Evolutionary conservation across 1,140 invertebrate genomes (phyloP).

Genomic region (Tachypleus tridentatus): DNA sequence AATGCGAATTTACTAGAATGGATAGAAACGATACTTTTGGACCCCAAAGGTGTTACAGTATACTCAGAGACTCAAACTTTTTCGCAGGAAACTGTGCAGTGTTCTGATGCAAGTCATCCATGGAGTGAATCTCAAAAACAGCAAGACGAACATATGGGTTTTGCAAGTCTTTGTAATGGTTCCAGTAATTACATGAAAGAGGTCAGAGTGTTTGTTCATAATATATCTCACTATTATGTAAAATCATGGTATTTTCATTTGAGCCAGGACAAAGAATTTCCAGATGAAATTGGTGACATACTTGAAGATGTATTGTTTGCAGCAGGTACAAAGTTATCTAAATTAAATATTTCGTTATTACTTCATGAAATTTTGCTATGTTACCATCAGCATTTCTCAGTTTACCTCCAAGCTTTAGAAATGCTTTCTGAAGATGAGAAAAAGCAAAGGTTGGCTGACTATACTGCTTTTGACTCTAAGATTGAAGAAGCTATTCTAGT

Average conservation of each 20-base stretch:
- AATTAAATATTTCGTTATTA: conserved; percentile 10
- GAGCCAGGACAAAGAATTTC: conserved; percentile 10
- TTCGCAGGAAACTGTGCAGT: too few relatives aligned
- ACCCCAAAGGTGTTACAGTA: too few relatives aligned
- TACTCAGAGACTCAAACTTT: too few relatives aligned
- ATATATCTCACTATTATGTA: conserved; percentile 13
- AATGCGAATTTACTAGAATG: too few relatives aligned
- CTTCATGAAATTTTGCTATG: conserved; percentile 7
- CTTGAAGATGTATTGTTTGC: conserved; percentile 8
- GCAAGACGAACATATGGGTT: too few relatives aligned
- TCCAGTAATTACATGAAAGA: background rate
- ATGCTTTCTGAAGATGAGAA: background rate
- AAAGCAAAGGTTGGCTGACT: too few relatives aligned
- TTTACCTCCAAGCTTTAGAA: conserved; percentile 10
- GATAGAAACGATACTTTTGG: too few relatives aligned
- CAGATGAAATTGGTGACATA: background rate
- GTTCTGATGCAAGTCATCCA: too few relatives aligned
- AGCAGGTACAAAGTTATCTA: conserved; percentile 5
- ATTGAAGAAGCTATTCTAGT: too few relatives aligned
- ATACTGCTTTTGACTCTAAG: too few relatives aligned
- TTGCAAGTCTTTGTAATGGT: too few relatives aligned
- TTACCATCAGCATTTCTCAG: conserved; percentile 10
- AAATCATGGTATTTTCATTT: conserved; percentile 13
- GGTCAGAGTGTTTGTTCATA: conserved; percentile 10
- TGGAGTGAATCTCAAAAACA: too few relatives aligned